phyloP scores from a whole-genome alignment of 2,113 vertebrate genomes.

The Calcarius ornatus region DNA sequence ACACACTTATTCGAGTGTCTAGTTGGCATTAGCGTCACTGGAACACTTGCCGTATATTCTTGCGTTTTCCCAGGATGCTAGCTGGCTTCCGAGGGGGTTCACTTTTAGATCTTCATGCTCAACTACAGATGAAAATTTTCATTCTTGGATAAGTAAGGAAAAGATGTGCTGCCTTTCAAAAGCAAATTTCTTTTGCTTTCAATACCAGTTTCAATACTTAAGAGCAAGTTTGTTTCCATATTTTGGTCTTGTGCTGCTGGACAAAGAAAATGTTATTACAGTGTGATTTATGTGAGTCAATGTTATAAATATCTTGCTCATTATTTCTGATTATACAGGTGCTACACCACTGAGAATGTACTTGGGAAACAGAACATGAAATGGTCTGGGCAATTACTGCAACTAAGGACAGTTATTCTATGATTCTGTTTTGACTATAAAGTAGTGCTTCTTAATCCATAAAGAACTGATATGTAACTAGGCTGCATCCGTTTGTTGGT shows the following conservation, averaged over 20 bases:
- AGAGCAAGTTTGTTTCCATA: neutral
- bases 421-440: neutral
- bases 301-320: accelerated
- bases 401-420: neutral
- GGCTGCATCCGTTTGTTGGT: neutral
- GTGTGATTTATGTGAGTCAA: accelerated
- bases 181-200: neutral
- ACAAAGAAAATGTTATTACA: neutral
- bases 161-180: neutral
- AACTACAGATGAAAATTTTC: neutral
- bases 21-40: neutral
- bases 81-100: neutral
- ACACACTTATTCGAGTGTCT: accelerated
- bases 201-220: neutral
- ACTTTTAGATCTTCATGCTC: neutral
- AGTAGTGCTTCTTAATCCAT: neutral
- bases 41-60: neutral
- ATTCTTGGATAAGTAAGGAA: neutral
- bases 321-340: neutral
- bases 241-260: neutral
- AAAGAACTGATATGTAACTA: neutral
- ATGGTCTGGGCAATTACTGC: neutral
- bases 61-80: neutral
- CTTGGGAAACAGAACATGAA: neutral
- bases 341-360: neutral